Base-by-base conservation (phyloP, 2,797 vertebrate genomes). In the Epinephelus awoara region DNA sequence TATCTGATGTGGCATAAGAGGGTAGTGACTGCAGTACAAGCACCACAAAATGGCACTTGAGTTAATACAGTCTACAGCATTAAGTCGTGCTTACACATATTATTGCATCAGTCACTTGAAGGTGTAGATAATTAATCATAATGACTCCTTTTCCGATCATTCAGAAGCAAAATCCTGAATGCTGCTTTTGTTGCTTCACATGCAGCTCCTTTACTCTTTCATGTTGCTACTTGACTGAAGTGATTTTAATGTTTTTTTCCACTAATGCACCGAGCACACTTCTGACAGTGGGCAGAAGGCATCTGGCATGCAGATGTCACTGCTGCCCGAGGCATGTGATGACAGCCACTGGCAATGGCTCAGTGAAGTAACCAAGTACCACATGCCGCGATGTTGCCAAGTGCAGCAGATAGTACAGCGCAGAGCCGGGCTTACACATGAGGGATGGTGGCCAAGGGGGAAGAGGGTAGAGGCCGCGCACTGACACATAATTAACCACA, bases 261-360 rank as follows among this genome's bases (percentile, higher is more conserved):
- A 89, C 64, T 44, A 69, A 78, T 58, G 63, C 71, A 81, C 61
- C 2, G 18, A 87, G 70, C 69, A 78, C 70, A 81, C 80, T 87
- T 89, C 73, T 89, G 85, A 89, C 78, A 66, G 88, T 14, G 65
- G 88, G 87, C 80, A 87, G 25, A 70, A 80, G 78, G 82, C 93
- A 93, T 94, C 87, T 94, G 93, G 91, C 73, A 77, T 83, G 86
- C 94, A 94, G 90, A 94, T 94, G 92, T 90, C 86, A 79, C 75
- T 79, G 77, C 66, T 65, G 77, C 87, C 85, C 44, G 73, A 79
- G 88, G 88, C 83, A 76, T 80, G 83, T 62, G 88, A 89, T 90
- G 93, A 90, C 88, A 91, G 88, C 85, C 86, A 49, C 80, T 88
- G 87, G 91, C 88, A 70, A 68, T 21, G 64, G 82, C 88, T 91